Evolutionary conservation across 2,888 invertebrate genomes (phyloP).

Genomic region (Dolichomitus sp.): DNA sequence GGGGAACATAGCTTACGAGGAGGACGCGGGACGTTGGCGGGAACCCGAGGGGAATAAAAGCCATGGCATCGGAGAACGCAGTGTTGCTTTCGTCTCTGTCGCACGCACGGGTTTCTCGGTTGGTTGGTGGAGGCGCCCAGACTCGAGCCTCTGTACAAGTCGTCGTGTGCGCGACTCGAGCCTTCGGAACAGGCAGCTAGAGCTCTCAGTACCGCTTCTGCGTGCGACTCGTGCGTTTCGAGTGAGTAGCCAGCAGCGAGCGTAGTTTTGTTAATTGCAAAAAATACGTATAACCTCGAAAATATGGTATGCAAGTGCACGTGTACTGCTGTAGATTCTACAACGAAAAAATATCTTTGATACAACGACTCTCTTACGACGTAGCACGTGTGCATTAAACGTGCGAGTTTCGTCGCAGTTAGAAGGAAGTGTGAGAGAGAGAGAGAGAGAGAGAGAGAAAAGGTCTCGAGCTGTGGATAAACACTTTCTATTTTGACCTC

Average conservation of each 20-base stretch:
- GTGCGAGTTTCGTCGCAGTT: slow-evolving; percentile 28
- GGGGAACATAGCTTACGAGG: slow-evolving; percentile 34
- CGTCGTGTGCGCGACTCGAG: slow-evolving; percentile 63
- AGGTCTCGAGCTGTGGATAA: slow-evolving; percentile 62
- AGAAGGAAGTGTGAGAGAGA: not conserved
- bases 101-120: slow-evolving; percentile 85
- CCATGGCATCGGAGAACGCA: slow-evolving; percentile 33
- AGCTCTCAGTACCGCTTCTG: slow-evolving; percentile 79
- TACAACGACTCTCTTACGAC: not conserved
- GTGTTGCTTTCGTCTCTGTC: slow-evolving; percentile 31
- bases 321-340: not conserved
- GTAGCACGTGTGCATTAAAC: slow-evolving; percentile 48
- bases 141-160: slow-evolving; percentile 74
- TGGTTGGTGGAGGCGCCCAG: slow-evolving; percentile 88
- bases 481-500: slow-evolving; percentile 83
- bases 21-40: slow-evolving; percentile 50
- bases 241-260: not conserved
- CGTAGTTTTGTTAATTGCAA: not conserved
- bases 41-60: slow-evolving; percentile 48
- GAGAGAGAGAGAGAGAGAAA: slow-evolving; percentile 25
- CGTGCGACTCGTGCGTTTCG: slow-evolving; percentile 57
- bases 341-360: slow-evolving; percentile 19
- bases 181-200: not conserved
- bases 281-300: not conserved
- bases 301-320: slow-evolving; percentile 4